A percentile compares a stretch with the other conserved stretches of the same genome.
phyloP scores from a whole-genome alignment of 1,140 invertebrate species.

The Paralvinella palmiformis region DNA sequence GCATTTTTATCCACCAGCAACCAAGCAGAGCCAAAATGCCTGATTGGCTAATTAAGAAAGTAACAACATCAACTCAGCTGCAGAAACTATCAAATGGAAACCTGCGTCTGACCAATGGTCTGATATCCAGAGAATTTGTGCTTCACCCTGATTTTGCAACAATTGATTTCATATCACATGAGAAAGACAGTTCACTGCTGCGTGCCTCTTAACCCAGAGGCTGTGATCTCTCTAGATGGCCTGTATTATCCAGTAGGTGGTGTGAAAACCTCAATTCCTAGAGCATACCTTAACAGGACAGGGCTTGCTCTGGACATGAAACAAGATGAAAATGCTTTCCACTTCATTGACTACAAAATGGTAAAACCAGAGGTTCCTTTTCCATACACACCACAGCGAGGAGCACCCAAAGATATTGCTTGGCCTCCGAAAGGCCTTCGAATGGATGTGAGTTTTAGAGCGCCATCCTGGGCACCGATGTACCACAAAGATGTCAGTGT shows the following conservation, averaged over 20 bases:
- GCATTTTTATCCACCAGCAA: too few species aligned
- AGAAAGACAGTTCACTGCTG: neutral
- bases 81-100: neutral
- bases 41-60: slow-evolving; percentile 23
- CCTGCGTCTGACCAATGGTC: neutral
- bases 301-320: neutral
- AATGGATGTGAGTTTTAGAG: slow-evolving; percentile 1
- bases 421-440: slow-evolving; percentile 13
- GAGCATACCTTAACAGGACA: slow-evolving; percentile 12
- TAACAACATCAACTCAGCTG: neutral
- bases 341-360: neutral
- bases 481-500: slow-evolving; percentile 8
- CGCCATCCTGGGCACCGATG: slow-evolving; percentile 10
- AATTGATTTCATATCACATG: slow-evolving; percentile 1
- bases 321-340: neutral
- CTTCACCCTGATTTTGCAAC: slow-evolving; percentile 5
- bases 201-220: slow-evolving; percentile 2
- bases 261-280: neutral
- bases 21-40: slow-evolving; percentile 26
- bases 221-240: neutral
- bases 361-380: slow-evolving; percentile 1
- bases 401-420: neutral
- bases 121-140: slow-evolving; percentile 5
- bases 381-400: slow-evolving; percentile 3
- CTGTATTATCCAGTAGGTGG: neutral